These are phyloP conservation scores for Junco hyemalis DNA, from an alignment of 2,113 vertebrate species.

Conservation along the genomic window DNA sequence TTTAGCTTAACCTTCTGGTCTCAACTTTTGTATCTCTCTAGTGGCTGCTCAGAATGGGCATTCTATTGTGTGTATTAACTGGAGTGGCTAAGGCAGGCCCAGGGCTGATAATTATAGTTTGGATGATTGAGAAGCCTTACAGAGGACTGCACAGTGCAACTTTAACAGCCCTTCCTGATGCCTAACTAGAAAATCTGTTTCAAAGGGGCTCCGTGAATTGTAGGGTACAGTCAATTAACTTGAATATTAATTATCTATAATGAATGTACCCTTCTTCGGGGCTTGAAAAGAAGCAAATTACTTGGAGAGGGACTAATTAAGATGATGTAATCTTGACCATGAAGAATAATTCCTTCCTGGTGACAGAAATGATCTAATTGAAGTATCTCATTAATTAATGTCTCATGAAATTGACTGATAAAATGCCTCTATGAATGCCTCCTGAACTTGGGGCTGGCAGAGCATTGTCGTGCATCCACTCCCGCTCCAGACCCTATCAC, in stretches of 20 bases:
- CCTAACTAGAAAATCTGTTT: conserved; percentile 58
- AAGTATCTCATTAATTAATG: conserved; percentile 78
- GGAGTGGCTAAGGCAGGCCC: conserved; percentile 9
- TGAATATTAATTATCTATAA: conserved; percentile 81
- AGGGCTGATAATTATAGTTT: conserved; percentile 41
- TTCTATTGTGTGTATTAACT: not conserved
- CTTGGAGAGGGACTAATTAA: conserved; percentile 78
- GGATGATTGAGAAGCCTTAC: not conserved
- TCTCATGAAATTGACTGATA: conserved; percentile 76
- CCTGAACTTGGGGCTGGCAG: conserved; percentile 51
- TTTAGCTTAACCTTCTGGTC: conserved; percentile 28
- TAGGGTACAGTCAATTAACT: conserved; percentile 74
- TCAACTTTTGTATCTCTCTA: not conserved
- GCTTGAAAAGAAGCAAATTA: conserved; percentile 76
- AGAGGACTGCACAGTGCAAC: not conserved
- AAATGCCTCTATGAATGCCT: conserved; percentile 69
- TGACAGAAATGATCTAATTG: conserved; percentile 79
- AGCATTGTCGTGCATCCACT: conserved; percentile 39
- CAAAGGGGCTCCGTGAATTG: conserved; percentile 63
- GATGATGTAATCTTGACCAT: conserved; percentile 79
- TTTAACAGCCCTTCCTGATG: conserved; percentile 21
- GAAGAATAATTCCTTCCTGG: conserved; percentile 76
- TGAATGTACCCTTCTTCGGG: conserved; percentile 74
- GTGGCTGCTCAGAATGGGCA: conserved; percentile 1
- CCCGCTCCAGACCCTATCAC: conserved; percentile 38